Base-by-base conservation (phyloP, 2,113 vertebrate genomes). In the Romanogobio albipinnatus region DNA sequence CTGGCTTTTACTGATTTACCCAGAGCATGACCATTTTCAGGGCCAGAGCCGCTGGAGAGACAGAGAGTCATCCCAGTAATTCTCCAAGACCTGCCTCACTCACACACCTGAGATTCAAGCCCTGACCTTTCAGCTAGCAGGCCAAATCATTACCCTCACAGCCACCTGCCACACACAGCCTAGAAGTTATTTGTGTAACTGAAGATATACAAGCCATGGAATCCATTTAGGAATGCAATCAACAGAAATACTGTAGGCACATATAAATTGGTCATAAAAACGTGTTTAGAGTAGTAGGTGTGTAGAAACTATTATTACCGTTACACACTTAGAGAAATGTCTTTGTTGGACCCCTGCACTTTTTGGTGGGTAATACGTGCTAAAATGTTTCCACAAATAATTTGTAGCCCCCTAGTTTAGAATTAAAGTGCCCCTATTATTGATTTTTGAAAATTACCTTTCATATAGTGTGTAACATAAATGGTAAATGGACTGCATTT, bases 1-100 rank as follows among this genome's bases (percentile, higher is more conserved):
- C 36, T 17, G 8, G n/a, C 58, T 26, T 62, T 62, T 64, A 80
- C 64, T 80, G 39, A 62, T 47, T 80, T 62, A 64, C 13, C 24
- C 36, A 39, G 24, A 80, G 77, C 14, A 8, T 62, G 58, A 62
- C 56, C 7, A 6, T 14, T 45, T 79, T 45, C 58, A 64, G 39
- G 22, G 4, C 36, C 39, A 45, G 56, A 45, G 8, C n/a, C 8
- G 6, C 36, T n/a, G 45, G 6, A 26, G 6, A 75, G 13, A 51
- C 73, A 29, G 9, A 62, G 77, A 17, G 14, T 19, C 5, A 4
- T 29, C n/a, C 4, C 45, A 10, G 58, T 51, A 81, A 81, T 47
- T 80, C 43, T 80, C n/a, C 51, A n/a, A 47, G 59, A 64, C 59
- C 19, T 4, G 11, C 39, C 59, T 80, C 51, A 5, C 56, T 43